Evolutionary conservation across 1,140 invertebrate genomes (phyloP).

Genomic region (Lepidurus arcticus): DNA sequence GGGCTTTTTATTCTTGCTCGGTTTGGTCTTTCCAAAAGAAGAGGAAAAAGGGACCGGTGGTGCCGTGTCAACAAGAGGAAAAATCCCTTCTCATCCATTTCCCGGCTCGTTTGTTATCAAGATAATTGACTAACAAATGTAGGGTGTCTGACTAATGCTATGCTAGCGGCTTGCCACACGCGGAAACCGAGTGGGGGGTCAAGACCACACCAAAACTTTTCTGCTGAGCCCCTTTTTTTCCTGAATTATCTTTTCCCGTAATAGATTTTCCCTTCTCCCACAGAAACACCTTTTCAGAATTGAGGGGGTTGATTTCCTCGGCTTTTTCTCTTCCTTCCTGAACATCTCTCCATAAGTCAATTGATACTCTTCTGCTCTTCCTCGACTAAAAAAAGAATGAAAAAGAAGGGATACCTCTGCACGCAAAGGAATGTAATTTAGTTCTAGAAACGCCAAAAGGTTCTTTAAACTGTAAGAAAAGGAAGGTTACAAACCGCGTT

Average conservation of each 20-base stretch:
- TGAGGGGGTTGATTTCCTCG: background rate
- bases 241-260: constrained; percentile 6
- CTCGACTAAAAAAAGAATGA: background rate
- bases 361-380: background rate
- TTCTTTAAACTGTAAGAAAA: constrained; percentile 7
- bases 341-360: background rate
- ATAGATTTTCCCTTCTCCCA: background rate
- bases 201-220: constrained; percentile 16
- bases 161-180: constrained; percentile 20
- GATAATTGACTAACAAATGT: constrained; percentile 22
- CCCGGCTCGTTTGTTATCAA: constrained; percentile 21
- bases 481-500: background rate
- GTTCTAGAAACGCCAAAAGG: background rate
- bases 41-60: background rate
- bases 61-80: constrained; percentile 21
- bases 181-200: constrained; percentile 16
- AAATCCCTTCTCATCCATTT: constrained; percentile 19
- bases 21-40: background rate
- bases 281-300: background rate
- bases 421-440: background rate
- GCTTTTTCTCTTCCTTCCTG: background rate
- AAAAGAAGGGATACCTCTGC: background rate
- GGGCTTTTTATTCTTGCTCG: background rate
- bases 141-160: constrained; percentile 14
- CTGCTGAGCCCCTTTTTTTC: background rate